Evolutionary conservation across 2,888 invertebrate species (phyloP).

Genomic region (Polyommatus iphigenia): DNA sequence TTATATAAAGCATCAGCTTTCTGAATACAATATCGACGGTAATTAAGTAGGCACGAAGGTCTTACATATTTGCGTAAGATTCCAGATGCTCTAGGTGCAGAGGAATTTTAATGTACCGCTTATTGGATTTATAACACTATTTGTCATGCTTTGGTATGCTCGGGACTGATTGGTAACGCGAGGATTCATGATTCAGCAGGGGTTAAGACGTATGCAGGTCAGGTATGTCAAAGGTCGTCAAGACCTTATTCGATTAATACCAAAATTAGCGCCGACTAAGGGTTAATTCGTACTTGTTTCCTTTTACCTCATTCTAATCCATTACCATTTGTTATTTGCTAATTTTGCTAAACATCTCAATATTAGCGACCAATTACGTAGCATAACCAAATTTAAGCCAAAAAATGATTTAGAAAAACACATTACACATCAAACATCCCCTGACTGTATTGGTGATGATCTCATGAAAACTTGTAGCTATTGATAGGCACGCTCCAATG

Average conservation of each 20-base stretch:
- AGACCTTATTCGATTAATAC: background rate
- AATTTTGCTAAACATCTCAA: background rate
- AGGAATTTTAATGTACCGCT: constrained; percentile 9
- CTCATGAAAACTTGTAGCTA: background rate
- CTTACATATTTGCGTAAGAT: background rate
- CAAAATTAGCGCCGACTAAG: background rate
- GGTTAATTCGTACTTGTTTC: background rate
- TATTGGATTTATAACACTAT: constrained; percentile 9
- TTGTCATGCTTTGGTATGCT: background rate
- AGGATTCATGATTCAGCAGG: background rate
- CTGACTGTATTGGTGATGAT: background rate
- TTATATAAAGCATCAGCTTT: background rate
- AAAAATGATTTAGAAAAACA: background rate
- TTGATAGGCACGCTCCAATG: background rate
- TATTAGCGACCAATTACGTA: background rate
- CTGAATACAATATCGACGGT: background rate
- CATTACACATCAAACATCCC: background rate
- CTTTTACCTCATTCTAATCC: background rate
- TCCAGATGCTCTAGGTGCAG: background rate
- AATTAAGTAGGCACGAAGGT: background rate
- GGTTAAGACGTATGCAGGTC: constrained; percentile 7
- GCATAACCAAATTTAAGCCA: background rate
- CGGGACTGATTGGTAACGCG: background rate
- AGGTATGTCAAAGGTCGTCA: background rate
- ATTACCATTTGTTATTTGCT: too few species aligned